phyloP scores from a whole-genome alignment of 2,888 invertebrate genomes.

The Conistra vaccinii region DNA sequence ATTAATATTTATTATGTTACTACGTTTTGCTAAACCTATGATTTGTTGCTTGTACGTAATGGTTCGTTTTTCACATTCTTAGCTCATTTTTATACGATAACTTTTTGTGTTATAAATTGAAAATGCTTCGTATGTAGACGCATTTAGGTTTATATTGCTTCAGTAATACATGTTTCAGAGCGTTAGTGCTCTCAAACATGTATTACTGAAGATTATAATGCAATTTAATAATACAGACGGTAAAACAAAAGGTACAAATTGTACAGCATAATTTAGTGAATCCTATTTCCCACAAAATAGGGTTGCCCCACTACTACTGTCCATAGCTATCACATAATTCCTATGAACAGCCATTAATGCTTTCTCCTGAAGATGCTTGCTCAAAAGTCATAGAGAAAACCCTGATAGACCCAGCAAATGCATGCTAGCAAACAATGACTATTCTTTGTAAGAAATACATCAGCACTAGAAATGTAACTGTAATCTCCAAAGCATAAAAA shows the following conservation, averaged over 20 bases:
- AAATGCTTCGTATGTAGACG: background rate
- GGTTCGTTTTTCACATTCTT: background rate
- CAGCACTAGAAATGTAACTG: background rate
- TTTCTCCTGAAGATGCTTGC: background rate
- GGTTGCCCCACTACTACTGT: background rate
- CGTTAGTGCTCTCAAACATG: background rate
- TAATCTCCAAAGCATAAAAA: too few relatives aligned
- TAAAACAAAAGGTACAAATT: background rate
- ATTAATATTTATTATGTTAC: conserved; percentile 47
- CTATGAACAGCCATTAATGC: background rate
- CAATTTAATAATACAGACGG: background rate
- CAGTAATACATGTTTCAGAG: too few relatives aligned
- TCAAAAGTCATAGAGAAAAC: background rate
- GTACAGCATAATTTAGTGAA: background rate
- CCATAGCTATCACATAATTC: background rate
- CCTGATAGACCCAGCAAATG: background rate
- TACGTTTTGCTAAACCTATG: conserved; percentile 25
- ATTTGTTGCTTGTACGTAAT: conserved; percentile 18
- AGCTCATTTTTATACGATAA: background rate
- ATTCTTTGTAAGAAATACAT: background rate
- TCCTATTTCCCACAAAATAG: background rate
- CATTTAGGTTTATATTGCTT: background rate
- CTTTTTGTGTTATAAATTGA: background rate
- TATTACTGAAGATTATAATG: background rate
- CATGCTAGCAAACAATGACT: background rate